Percentiles rank a stretch among this genome's conserved stretches.
Conservation (phyloP, 2,888 invertebrate species). For the Clivina fossor region DNA sequence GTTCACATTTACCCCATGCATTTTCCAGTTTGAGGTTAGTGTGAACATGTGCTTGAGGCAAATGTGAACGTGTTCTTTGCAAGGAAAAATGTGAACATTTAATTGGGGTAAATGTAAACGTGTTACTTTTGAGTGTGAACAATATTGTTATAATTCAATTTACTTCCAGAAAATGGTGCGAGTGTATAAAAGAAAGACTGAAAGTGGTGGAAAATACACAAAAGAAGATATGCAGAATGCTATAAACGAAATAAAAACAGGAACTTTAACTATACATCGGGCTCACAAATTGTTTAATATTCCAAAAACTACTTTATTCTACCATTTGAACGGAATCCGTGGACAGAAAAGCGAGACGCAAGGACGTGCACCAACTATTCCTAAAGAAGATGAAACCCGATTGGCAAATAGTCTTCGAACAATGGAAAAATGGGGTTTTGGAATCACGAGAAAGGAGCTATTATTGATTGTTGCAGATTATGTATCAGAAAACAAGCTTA, state of each 20-base stretch:
- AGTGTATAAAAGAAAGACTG: conserved; percentile 33
- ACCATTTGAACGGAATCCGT: conserved; percentile 38
- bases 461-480: conserved; percentile 42
- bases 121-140: no score
- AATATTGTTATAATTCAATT: no score
- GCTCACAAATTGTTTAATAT: conserved; percentile 37
- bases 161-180: conserved; percentile 37
- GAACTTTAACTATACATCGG: conserved; percentile 29
- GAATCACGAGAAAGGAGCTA: conserved; percentile 43
- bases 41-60: no score
- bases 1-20: no score
- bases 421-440: conserved; percentile 46
- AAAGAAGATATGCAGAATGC: conserved; percentile 33
- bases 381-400: conserved; percentile 41
- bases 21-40: no score
- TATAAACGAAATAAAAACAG: conserved; percentile 33
- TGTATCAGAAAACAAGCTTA: conserved; percentile 40
- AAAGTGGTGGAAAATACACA: conserved; percentile 21
- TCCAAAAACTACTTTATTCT: conserved; percentile 37
- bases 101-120: no score
- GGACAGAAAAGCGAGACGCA: conserved; percentile 37
- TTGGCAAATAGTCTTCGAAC: conserved; percentile 41
- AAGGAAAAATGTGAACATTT: no score
- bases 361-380: conserved; percentile 41
- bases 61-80: no score